phyloP scores from a whole-genome alignment of 2,888 invertebrate species.

The Odontothrips loti region DNA sequence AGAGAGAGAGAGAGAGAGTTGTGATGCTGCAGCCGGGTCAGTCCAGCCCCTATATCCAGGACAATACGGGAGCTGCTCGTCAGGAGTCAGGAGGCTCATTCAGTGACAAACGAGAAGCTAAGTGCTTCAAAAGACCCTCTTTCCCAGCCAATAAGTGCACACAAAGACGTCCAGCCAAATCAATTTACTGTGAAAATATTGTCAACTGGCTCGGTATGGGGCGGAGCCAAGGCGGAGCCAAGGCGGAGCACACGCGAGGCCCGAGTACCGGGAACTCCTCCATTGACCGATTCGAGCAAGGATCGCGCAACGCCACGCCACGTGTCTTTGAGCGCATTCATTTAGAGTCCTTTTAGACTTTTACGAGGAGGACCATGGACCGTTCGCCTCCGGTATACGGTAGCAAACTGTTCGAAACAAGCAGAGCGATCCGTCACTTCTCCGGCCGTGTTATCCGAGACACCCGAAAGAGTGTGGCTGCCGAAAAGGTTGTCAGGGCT shows the following conservation, averaged over 20 bases:
- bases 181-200: constrained; percentile 25
- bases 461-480: no score
- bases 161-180: constrained; percentile 18
- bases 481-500: no score
- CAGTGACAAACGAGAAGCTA: constrained; percentile 26
- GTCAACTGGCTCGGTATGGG: constrained; percentile 14
- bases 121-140: constrained; percentile 24
- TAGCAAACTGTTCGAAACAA: no score
- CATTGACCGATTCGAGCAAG: background rate
- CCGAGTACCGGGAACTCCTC: constrained; percentile 4
- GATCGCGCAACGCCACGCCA: background rate
- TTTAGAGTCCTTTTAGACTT: no score
- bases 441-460: no score
- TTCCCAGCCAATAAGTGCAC: constrained; percentile 26
- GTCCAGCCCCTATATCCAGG: no score
- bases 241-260: background rate
- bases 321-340: no score
- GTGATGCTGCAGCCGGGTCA: no score
- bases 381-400: no score
- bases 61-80: constrained; percentile 1
- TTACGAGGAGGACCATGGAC: no score
- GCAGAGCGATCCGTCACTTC: no score
- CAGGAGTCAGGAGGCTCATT: constrained; percentile 23
- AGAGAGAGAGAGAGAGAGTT: no score
- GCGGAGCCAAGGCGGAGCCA: background rate